phyloP scores from a whole-genome alignment of 2,797 vertebrate genomes.

The Oreonectes daqikongensis region DNA sequence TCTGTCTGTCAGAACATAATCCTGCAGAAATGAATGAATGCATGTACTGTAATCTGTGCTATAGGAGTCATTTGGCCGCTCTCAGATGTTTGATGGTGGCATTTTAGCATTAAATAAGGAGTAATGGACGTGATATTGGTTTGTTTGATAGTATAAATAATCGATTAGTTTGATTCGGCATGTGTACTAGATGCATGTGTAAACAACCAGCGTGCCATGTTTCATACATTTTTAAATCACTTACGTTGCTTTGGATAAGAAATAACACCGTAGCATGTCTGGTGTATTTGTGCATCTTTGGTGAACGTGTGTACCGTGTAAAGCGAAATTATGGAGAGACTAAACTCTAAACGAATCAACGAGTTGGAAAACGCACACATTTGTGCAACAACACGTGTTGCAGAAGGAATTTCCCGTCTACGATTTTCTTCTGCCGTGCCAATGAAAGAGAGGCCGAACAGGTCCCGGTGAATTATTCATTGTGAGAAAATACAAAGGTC shows the following conservation, averaged over 20 bases:
- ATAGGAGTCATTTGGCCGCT: slow-evolving; percentile 11
- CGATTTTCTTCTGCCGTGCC: slow-evolving; percentile 4
- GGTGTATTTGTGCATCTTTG: background rate
- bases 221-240: slow-evolving; percentile 30
- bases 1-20: slow-evolving; percentile 52
- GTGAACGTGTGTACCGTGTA: background rate
- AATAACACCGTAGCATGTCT: background rate
- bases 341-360: background rate
- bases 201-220: slow-evolving; percentile 24
- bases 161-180: background rate
- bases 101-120: slow-evolving; percentile 5
- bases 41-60: slow-evolving; percentile 49
- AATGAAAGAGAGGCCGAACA: slow-evolving; percentile 56
- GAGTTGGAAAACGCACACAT: background rate
- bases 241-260: slow-evolving; percentile 9
- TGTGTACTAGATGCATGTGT: slow-evolving; percentile 1
- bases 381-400: background rate
- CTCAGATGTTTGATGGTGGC: background rate
- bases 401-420: background rate
- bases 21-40: slow-evolving; percentile 59
- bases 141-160: slow-evolving; percentile 22
- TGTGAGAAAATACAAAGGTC: slow-evolving; percentile 75
- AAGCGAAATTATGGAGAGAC: background rate
- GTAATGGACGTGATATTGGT: background rate
- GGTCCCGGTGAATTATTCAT: slow-evolving; percentile 77